Base-by-base conservation (phyloP, 2,888 invertebrate genomes). In the Leucania comma region DNA sequence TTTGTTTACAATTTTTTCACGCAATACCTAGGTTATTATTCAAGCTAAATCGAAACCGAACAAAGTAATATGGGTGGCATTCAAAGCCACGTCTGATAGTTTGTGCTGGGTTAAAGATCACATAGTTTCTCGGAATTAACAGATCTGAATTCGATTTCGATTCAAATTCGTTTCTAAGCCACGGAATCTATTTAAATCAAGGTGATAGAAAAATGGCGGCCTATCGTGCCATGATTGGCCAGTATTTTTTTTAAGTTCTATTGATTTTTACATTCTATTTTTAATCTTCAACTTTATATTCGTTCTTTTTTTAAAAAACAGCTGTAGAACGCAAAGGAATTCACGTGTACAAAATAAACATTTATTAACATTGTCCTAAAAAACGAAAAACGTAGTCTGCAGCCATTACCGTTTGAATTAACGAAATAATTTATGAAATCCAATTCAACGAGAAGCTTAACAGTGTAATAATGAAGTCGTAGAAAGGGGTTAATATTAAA, bases 381-480 rank as follows among this genome's bases (percentile, higher is more conserved):
- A 77, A 74, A 68, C 61, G 59, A 61, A 70, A 70, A 81, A 46
- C 56, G 24, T 64, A 60, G 68, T 68, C 56, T 48, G 35, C 32
- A 64, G 68, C 54, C 60, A 69, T 75, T 72, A 69, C 58, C 35
- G 46, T 59, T 70, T 9, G 26, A 64, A 72, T 81, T 71, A 66
- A 69, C 53, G 42, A 69, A 78, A 74, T 76, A 58, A 67, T 72
- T 60, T 58, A 73, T 65, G 79, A 84, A 89, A 88, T 83, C 85
- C 85, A 86, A 89, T 89, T 88, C 79, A 75, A 71, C 75, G 66
- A 76, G 78, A 82, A 82, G 84, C 76, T 68, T 48, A 60, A 76
- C 81, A 70, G 82, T 80, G 80, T 75, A 80, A 67, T 80, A 80
- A 78, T 74, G 75, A 75, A 76, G 85, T 73, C 64, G 85, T 86